A percentile compares a stretch with the other conserved stretches of the same genome.
phyloP scores from a whole-genome alignment of 2,113 vertebrate genomes.

The Xenotilapia leptura region DNA sequence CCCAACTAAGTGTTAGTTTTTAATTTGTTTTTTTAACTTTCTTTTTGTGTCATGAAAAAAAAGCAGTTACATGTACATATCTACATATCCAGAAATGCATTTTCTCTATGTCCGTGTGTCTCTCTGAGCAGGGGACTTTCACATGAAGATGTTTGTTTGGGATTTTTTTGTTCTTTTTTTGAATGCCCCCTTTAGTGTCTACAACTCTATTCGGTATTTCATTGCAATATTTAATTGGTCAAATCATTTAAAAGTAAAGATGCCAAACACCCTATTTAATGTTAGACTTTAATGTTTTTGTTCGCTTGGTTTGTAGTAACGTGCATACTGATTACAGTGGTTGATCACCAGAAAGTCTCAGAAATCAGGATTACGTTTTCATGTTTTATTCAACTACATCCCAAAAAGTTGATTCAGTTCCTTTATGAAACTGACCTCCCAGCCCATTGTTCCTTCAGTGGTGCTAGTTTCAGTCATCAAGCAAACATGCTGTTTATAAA shows the following conservation, averaged over 20 bases:
- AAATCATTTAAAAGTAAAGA: not conserved
- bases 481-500: not conserved
- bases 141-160: not conserved
- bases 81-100: not conserved
- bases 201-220: not conserved
- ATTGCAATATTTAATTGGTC: not conserved
- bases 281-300: not conserved
- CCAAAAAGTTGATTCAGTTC: not conserved
- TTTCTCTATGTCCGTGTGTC: fast-evolving
- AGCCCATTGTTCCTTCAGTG: not conserved
- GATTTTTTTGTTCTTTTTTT: not conserved
- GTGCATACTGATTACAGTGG: fast-evolving
- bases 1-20: not conserved
- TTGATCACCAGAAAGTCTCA: not conserved
- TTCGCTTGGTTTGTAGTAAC: not conserved
- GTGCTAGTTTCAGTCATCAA: not conserved
- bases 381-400: not conserved
- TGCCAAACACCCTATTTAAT: not conserved
- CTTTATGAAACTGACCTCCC: not conserved
- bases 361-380: not conserved
- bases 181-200: not conserved
- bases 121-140: not conserved
- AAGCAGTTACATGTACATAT: not conserved
- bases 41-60: not conserved
- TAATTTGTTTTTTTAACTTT: not conserved